Base-by-base conservation (phyloP, 2,797 vertebrate genomes). In the Pristis pectinata region DNA sequence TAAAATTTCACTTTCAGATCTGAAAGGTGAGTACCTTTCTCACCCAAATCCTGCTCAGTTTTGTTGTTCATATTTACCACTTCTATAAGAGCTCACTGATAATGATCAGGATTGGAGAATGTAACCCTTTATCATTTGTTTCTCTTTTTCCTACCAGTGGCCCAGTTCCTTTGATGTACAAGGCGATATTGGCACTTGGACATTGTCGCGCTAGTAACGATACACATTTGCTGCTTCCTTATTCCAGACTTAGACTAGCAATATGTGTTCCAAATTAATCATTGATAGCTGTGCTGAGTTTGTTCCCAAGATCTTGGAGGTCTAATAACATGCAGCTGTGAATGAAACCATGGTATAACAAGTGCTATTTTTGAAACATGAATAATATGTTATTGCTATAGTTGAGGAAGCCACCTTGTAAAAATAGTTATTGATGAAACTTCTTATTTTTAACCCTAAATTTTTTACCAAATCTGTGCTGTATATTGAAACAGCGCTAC, bases 401-500 rank as follows among this genome's bases (percentile, higher is more conserved):
- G 59, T 64, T 91, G 59, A 64, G 53, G 24, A 85, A 64, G n/a
- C 56, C 77, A n/a, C 56, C 27, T 91, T 91, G n/a, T 11, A 37
- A 41, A 22, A 37, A 41, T 61, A 56, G 22, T 83, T 8, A 41
- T 61, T n/a, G n/a, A 41, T 91, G 59, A 89, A 64, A 2, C 53
- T 49, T 10, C 11, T 22, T 37, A 59, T 34, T 9, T 61, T 89
- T 85, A 59, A 8, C 7, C 24, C n/a, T 91, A 91, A 41, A 91
- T 37, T 34, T 83, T 87, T 0, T 44, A 49, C 15, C 6, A 34
- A 94, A 53, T 34, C 27, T 94, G 49, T 94, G 34, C 27, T 94
- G 41, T 72, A 85, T 92, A n/a, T 19, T 94, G 49, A 76, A 53
- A 56, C 95, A 49, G 49, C 94, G 96, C 96, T 96, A 96, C 94